Evolutionary conservation across 2,888 invertebrate species (phyloP).

Genomic region (Athetis lepigone): DNA sequence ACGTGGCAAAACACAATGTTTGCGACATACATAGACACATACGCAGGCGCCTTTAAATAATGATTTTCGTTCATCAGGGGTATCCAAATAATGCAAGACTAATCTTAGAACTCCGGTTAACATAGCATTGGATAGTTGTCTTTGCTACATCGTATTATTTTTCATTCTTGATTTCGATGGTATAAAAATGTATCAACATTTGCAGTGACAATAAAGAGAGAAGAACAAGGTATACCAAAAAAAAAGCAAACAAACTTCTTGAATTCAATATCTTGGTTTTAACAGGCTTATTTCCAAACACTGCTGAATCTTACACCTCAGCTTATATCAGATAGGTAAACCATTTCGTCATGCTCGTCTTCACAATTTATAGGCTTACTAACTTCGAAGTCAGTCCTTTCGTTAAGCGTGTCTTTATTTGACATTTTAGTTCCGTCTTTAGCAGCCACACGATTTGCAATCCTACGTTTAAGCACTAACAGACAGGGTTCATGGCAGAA

Average conservation of each 20-base stretch:
- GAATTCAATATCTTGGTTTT: neutral
- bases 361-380: conserved; percentile 9
- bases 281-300: neutral
- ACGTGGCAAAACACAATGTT: conserved; percentile 18
- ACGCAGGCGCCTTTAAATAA: conserved; percentile 5
- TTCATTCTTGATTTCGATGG: too few species aligned
- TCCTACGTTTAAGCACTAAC: conserved; percentile 16
- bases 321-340: neutral
- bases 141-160: neutral
- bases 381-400: conserved; percentile 8
- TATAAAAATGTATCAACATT: too few species aligned
- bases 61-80: neutral
- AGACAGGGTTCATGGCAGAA: conserved; percentile 5
- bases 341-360: neutral
- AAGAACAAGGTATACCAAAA: too few species aligned
- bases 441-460: conserved; percentile 28
- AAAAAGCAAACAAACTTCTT: neutral
- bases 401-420: conserved; percentile 13
- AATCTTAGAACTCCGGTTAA: neutral
- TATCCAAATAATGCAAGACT: neutral
- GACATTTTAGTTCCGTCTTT: conserved; percentile 40
- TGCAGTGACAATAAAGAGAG: too few species aligned
- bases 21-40: neutral
- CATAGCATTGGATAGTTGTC: neutral
- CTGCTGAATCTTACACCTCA: neutral